Evolutionary conservation across 1,140 invertebrate genomes (phyloP), one percentile per base, ranked within the genome.

Genomic region (Zeugodacus cucurbitae): DNA sequence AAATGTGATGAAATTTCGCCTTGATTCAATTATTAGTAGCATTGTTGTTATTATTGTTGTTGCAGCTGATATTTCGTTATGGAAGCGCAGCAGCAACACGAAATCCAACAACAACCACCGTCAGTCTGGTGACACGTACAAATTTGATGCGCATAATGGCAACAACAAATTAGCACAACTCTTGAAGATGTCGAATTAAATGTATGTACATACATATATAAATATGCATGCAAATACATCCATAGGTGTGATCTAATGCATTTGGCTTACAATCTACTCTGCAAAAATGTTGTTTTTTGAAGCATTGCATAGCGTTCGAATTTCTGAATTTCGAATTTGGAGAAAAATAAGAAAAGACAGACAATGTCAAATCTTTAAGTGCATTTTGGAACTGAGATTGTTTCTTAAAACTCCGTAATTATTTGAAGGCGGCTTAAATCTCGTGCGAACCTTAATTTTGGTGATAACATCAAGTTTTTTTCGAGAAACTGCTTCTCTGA

Each of bases 1-100:
- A 32, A 78, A 48, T 78, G 74, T 78, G 74, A 78, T 41, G 74
- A 78, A 78, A 78, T 48, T 48, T 78, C 32, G 74, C 74, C 74
- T 78, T 78, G 74, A 48, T 62, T 62, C 59, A 62, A 62, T 62
- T 62, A 62, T 62, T 62, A 62, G 26, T 62, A 62, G 2, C 22
- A 62, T 62, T 26, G 59, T 59, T 59, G 58, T 1, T 59, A 7
- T 59, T 59, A 26, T 59, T 59, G 44, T 54, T 54, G n/a, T 62
- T 26, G n/a, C 22, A 26, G 59, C 22, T 26, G n/a, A 11, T 62
- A 26, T n/a, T 62, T 62, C 26, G 26, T 62, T 62, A 62, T 62
- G 22, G n/a, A 62, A 62, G 4, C 5, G 4, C 5, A 62, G 48
- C 48, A 54, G 59, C 59, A 26, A 3, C n/a, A 62, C 59, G 59